Base-by-base conservation (phyloP, 2,113 vertebrate species). In the Loxodonta africana region DNA sequence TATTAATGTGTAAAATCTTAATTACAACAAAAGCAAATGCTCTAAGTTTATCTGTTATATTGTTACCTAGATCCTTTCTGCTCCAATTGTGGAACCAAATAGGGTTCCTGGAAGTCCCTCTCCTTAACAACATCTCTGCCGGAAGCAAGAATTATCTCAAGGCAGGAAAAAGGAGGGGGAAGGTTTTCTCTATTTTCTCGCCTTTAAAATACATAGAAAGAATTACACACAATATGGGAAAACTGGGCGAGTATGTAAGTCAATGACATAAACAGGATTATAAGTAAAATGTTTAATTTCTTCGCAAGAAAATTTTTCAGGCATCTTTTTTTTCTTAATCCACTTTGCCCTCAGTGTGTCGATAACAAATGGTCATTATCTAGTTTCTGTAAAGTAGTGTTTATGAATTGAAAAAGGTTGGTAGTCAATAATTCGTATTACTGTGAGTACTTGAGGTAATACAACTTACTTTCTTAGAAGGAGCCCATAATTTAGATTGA, bases 391-490 rank as follows among this genome's bases (percentile, higher is more conserved):
- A 87, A 85, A 87, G 71, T 26, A 63, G 30, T 88, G 53, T 57
- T 81, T 74, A 63, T 23, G 81, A 76, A 69, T 4, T 84, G 5
- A 30, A 63, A 57, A 83, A 57, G 53, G 74, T 12, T 28, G n/a
- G 26, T 8, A 67, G 63, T 41, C 69, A 53, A 73, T 92, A 82
- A 90, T 65, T 62, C 82, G 46, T 33, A 69, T 4, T 53, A 46
- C 71, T 76, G 8, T 51, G n/a, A 92, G 14, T 60, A 83, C 63
- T 20, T 46, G 25, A 77, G 80, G 20, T 25, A 71, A 87, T 44
- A 93, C 23, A 71, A 89, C 8, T 93, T 46, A 20, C 81, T 80
- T 96, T 90, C 57, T 90, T 30, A 78, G 67, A 96, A 84, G 41
- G 48, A 69, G 8, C 33, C 18, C 26, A 25, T 15, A 74, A 87